Percentiles rank a stretch among this genome's conserved stretches.
Evolutionary conservation across 2,888 invertebrate genomes (phyloP).

Genomic region (Microdon myrmicae): DNA sequence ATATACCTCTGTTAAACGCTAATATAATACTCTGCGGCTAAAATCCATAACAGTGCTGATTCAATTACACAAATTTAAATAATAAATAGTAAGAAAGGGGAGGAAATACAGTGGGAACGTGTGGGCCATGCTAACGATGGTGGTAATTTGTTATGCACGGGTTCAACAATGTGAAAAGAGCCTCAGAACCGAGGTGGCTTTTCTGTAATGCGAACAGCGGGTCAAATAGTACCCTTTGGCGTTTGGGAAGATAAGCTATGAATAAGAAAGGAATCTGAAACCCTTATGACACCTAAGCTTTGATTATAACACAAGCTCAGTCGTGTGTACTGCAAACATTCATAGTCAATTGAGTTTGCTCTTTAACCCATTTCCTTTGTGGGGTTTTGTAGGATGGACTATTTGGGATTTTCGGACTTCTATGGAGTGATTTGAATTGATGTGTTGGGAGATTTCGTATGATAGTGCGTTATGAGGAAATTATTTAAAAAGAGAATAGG

Average conservation of each 20-base stretch:
- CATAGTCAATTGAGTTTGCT: conserved; percentile 30
- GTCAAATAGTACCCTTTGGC: conserved; percentile 11
- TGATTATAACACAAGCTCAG: too few species aligned
- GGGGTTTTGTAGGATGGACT: too few species aligned
- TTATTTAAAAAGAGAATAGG: too few species aligned
- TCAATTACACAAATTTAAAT: conserved; percentile 6
- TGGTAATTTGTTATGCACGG: conserved; percentile 27
- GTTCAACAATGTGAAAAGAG: conserved; percentile 29
- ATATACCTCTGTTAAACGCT: neutral
- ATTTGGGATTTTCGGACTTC: neutral
- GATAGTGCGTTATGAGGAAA: too few species aligned
- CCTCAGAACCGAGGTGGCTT: too few species aligned
- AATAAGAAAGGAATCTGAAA: conserved; percentile 27
- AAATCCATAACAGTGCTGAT: conserved; percentile 18
- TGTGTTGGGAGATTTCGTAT: too few species aligned
- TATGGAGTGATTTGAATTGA: neutral
- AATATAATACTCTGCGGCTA: neutral
- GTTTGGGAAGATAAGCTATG: conserved; percentile 14
- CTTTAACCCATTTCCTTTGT: conserved; percentile 29
- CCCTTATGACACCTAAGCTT: too few species aligned
- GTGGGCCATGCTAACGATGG: too few species aligned
- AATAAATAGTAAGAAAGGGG: neutral
- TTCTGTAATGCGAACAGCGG: too few species aligned
- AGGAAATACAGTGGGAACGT: neutral
- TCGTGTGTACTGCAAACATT: too few species aligned